A percentile compares a stretch with the other conserved stretches of the same genome.
Evolutionary conservation across 2,113 vertebrate genomes (phyloP).

Genomic region (Mastomys coucha): DNA sequence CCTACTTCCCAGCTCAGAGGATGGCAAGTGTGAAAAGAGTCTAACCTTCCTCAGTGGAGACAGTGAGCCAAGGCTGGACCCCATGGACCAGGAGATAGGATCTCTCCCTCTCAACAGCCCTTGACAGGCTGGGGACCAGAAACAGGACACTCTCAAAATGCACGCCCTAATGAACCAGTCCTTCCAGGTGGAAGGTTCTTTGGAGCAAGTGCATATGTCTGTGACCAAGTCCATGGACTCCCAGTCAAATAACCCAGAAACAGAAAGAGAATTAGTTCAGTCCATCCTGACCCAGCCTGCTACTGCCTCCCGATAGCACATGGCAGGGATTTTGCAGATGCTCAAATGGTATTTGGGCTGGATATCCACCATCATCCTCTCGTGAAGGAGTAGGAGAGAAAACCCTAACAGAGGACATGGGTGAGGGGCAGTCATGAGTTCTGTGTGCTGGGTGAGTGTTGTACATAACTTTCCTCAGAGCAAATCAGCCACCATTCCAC

Average conservation of each 20-base stretch:
- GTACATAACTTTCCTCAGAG: neutral
- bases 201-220: neutral
- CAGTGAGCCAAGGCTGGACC: neutral
- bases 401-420: neutral
- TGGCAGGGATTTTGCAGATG: neutral
- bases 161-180: neutral
- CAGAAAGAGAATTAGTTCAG: neutral
- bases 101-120: neutral
- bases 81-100: neutral
- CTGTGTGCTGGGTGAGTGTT: neutral
- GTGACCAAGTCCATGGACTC: neutral
- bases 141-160: neutral
- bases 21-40: no score
- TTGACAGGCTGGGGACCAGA: neutral
- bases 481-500: neutral
- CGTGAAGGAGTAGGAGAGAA: neutral
- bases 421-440: neutral
- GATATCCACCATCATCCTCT: neutral
- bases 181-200: neutral
- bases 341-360: neutral
- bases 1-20: neutral
- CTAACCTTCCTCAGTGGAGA: neutral
- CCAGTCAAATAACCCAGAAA: neutral
- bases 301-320: neutral
- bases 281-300: no score